Conservation (phyloP, 2,888 invertebrate species). For the Trissolcus brochymenae region DNA sequence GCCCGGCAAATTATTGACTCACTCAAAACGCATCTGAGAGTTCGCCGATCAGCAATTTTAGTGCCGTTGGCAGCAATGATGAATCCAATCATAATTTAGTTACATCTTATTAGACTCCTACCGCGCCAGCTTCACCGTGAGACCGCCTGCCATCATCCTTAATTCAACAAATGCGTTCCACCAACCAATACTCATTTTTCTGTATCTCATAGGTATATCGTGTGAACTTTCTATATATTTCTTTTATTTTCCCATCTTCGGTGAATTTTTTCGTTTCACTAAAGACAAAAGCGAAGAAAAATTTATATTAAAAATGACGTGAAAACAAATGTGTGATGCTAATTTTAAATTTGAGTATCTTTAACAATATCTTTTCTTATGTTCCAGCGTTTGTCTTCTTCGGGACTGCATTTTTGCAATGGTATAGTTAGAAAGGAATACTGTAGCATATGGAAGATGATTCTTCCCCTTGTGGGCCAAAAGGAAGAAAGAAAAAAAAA, state of each 20-base stretch:
- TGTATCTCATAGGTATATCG: slow-evolving; percentile 39
- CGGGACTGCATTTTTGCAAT: no score
- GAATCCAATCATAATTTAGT: slow-evolving; percentile 76
- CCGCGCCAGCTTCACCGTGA: slow-evolving; percentile 73
- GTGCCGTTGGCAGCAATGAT: slow-evolving; percentile 72
- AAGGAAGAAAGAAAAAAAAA: slow-evolving; percentile 36
- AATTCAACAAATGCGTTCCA: slow-evolving; percentile 72
- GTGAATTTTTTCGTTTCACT: no score
- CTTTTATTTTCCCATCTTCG: slow-evolving; percentile 4
- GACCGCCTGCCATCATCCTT: slow-evolving; percentile 72
- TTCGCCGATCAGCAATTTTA: slow-evolving; percentile 70
- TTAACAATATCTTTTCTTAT: no score
- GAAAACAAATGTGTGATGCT: no score
- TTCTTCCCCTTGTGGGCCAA: slow-evolving; percentile 30
- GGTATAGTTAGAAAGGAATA: no score
- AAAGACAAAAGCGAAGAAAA: no score
- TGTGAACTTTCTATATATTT: slow-evolving; percentile 41
- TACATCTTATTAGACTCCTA: slow-evolving; percentile 76
- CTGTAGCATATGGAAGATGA: slow-evolving; percentile 42
- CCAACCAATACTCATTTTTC: slow-evolving; percentile 53
- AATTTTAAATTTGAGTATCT: no score
- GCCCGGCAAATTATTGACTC: slow-evolving; percentile 70
- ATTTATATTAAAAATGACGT: no score
- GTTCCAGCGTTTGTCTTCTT: no score
- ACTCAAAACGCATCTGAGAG: slow-evolving; percentile 53